These are phyloP conservation scores for Ferrisia virgata DNA, from an alignment of 2,888 invertebrate genomes.

Conservation along the genomic window DNA sequence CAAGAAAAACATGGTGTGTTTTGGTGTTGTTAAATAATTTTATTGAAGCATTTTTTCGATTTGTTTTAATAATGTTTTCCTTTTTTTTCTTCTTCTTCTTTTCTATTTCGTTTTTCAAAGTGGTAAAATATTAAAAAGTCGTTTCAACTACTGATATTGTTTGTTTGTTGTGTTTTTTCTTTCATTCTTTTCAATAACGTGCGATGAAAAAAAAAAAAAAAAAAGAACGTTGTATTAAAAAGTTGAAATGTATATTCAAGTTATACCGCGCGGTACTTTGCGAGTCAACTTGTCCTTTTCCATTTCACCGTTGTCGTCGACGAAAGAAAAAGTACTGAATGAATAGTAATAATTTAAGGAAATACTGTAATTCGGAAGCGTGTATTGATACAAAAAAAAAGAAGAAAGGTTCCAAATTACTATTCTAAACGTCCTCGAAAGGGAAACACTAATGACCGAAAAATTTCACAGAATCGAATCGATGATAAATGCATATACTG, in stretches of 20 bases:
- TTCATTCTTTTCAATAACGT: not conserved
- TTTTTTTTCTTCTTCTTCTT: too few species aligned
- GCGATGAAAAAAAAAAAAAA: not conserved
- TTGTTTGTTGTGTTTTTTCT: not conserved
- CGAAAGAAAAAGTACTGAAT: not conserved
- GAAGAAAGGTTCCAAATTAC: not conserved
- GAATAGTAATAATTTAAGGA: not conserved
- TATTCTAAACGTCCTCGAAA: conserved; percentile 9
- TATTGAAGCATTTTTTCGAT: conserved; percentile 17
- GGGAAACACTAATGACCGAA: conserved; percentile 27
- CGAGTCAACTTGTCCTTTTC: not conserved
- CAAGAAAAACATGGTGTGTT: conserved; percentile 19
- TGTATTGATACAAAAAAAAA: not conserved
- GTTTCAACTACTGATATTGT: not conserved
- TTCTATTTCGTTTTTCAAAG: not conserved
- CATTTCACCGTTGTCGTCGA: not conserved
- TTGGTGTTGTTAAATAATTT: conserved; percentile 22
- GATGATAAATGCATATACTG: not conserved
- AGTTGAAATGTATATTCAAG: not conserved
- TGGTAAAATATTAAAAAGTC: conserved; percentile 8
- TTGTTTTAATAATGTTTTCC: conserved; percentile 14
- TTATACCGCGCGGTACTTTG: too few species aligned
- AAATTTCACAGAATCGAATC: not conserved
- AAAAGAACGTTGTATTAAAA: not conserved
- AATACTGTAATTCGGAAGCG: conserved; percentile 7